Evolutionary conservation across 2,113 vertebrate genomes (phyloP), one percentile per base, ranked within the genome.

Genomic region (Lampris megalopsis): DNA sequence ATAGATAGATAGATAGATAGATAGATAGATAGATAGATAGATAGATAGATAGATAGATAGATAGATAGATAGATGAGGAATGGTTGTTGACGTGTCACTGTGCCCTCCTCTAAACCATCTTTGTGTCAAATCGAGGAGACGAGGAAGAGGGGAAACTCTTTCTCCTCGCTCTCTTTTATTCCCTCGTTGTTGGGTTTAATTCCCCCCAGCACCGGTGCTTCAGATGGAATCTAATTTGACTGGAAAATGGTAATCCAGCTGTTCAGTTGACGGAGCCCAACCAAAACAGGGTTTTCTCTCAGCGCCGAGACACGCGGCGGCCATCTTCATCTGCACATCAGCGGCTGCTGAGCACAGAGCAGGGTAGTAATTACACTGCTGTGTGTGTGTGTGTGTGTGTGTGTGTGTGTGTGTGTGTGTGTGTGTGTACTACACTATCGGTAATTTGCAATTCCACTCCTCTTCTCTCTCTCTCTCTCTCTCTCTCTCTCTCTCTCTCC

Each of bases 181-280:
- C 77, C 63, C 82, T 87, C 85, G 86, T 88, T 63, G 83, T 69
- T 80, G 41, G 56, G 53, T 68, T 86, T 91, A 90, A 91, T 92
- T 92, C 75, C 85, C 91, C 91, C 89, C 89, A 86, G 89, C 86
- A 77, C 78, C 85, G 83, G 88, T 90, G 86, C 89, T 92, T 92
- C 89, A 92, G 88, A 73, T 78, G 70, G 91, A 91, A 92, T 91
- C 91, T 90, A 92, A 92, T 92, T 91, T 91, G 90, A 91, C 89
- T 85, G 80, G 86, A 91, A 91, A 92, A 92, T 91, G 89, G 91
- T 83, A 86, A 90, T 90, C 89, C 91, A 92, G 91, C 91, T 92
- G 91, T 92, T 92, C 89, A 80, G 88, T 89, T 88, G 88, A 89
- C 83, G 88, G 82, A 88, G 78, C 75, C 66, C 86, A 89, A 90